Evolutionary conservation across 2,113 vertebrate genomes (phyloP).

Genomic region (Stercorarius parasiticus): DNA sequence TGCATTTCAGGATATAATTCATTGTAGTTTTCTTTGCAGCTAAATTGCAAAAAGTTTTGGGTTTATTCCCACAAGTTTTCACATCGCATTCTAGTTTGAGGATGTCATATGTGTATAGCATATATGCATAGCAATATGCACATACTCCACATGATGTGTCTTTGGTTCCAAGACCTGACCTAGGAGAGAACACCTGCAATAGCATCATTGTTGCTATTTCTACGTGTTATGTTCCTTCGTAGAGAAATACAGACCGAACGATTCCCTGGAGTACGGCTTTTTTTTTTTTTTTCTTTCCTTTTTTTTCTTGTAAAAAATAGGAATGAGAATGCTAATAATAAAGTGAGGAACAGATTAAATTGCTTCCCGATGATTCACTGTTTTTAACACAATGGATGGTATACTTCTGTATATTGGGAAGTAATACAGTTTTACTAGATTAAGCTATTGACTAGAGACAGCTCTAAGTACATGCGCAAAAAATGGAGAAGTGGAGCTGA

Average conservation of each 20-base stretch:
- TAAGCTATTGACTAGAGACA: not conserved
- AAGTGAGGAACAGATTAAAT: not conserved
- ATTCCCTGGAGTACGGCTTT: not conserved
- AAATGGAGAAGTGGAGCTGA: not conserved
- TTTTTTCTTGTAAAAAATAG: not conserved
- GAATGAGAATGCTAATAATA: not conserved
- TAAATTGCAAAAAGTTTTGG: not conserved
- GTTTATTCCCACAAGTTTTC: constrained; percentile 14
- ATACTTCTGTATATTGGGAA: not conserved
- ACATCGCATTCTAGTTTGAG: not conserved
- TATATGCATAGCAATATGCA: not conserved
- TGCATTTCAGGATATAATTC: not conserved
- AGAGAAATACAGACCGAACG: not conserved
- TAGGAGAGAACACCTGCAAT: not conserved
- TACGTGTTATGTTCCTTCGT: not conserved
- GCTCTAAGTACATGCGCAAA: not conserved
- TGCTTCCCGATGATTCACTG: not conserved
- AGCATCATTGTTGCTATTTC: not conserved
- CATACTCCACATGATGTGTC: not conserved
- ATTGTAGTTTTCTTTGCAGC: not conserved
- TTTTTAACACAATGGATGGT: not conserved
- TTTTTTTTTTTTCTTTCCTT: not conserved
- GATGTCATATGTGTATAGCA: not conserved
- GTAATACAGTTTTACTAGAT: not conserved
- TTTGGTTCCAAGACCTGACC: constrained; percentile 5